Conservation (phyloP, 2,113 vertebrate genomes). For the Chloropsis hardwickii region DNA sequence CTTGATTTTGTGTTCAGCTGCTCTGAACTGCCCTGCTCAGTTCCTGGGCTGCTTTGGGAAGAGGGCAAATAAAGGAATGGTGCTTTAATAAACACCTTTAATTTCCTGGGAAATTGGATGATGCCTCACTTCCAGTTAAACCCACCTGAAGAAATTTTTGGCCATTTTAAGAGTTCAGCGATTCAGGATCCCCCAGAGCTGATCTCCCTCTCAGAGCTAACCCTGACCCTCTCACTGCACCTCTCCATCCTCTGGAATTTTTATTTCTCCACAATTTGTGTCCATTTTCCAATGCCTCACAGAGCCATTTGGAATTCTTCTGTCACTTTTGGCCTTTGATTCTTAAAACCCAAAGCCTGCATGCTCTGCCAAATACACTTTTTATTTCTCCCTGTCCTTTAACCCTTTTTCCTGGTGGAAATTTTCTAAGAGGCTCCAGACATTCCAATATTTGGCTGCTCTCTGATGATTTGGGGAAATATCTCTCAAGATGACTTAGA, state of each 20-base stretch:
- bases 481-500: background rate
- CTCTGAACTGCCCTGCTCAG: background rate
- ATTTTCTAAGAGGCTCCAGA: background rate
- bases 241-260: background rate
- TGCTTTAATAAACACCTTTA: background rate
- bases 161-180: background rate
- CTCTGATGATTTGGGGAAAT: background rate
- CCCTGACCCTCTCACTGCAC: background rate
- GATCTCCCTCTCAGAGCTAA: background rate
- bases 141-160: background rate
- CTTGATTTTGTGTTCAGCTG: background rate
- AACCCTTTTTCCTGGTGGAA: background rate
- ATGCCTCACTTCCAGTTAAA: background rate
- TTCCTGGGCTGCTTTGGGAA: background rate
- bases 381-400: background rate
- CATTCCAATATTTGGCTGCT: background rate
- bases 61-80: background rate
- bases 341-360: background rate
- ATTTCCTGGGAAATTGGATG: background rate
- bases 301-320: background rate
- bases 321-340: background rate
- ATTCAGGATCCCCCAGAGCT: background rate
- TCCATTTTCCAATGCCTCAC: background rate
- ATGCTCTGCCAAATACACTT: background rate
- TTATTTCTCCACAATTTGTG: background rate